These are phyloP conservation scores for Heliothis peltigera DNA, from an alignment of 2,888 invertebrate genomes.

Conservation along the genomic window DNA sequence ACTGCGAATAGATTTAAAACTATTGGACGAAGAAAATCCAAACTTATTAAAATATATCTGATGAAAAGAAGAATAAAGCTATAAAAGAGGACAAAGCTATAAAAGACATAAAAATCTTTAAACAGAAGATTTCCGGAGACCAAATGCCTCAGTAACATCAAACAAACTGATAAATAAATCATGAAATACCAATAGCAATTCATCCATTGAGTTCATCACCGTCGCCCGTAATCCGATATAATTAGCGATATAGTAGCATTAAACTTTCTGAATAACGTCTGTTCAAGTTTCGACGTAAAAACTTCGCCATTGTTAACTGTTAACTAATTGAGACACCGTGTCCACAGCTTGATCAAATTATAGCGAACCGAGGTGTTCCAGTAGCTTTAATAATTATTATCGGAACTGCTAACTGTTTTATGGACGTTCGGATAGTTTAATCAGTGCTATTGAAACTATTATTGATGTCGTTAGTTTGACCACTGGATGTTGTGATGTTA, in stretches of 20 bases:
- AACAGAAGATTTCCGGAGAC: not conserved
- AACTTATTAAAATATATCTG: not conserved
- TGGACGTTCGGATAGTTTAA: conserved; percentile 4
- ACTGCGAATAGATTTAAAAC: conserved; percentile 3
- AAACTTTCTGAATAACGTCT: conserved; percentile 36
- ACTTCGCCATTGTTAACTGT: conserved; percentile 49
- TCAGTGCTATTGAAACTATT: conserved; percentile 18
- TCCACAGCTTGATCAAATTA: conserved; percentile 46
- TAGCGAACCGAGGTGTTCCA: conserved; percentile 21
- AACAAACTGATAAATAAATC: conserved; percentile 7
- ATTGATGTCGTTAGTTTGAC: not conserved
- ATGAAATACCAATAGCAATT: not conserved
- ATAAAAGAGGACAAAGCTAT: too few relatives aligned
- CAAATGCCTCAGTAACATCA: not conserved
- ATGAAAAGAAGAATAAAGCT: not conserved
- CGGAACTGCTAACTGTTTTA: conserved; percentile 20
- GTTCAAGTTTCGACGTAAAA: conserved; percentile 46
- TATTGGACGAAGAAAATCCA: not conserved
- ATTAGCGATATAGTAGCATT: conserved; percentile 34
- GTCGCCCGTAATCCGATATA: conserved; percentile 24
- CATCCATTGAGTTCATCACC: conserved; percentile 2
- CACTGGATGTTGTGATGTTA: not conserved
- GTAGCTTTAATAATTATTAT: conserved; percentile 25
- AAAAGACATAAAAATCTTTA: not conserved
- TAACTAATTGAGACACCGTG: conserved; percentile 45